Evolutionary conservation across 2,113 vertebrate genomes (phyloP).

Genomic region (Chaetops frenatus): DNA sequence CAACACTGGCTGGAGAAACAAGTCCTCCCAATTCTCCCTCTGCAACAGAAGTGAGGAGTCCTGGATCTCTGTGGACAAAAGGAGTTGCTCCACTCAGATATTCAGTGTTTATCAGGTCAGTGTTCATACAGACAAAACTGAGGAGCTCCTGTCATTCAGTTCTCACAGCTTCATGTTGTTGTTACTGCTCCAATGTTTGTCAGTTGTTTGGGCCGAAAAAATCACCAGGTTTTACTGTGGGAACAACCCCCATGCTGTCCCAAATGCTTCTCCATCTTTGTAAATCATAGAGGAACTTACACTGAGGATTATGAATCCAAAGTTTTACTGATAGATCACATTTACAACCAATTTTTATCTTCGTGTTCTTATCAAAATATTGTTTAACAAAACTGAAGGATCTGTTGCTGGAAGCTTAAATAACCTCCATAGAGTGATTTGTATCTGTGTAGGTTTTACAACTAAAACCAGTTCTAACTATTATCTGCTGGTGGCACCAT

Average conservation of each 20-base stretch:
- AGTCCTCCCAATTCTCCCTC: neutral
- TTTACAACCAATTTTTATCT: neutral
- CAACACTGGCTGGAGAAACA: neutral
- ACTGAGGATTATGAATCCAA: neutral
- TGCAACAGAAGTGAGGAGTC: neutral
- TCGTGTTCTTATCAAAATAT: neutral
- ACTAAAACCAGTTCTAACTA: slow-evolving; percentile 8
- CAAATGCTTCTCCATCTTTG: neutral
- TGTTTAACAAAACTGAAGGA: neutral
- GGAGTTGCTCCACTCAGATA: neutral
- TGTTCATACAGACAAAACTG: neutral
- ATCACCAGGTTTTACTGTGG: neutral
- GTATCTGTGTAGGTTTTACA: neutral
- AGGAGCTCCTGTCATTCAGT: neutral
- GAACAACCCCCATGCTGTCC: fast-evolving
- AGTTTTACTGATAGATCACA: neutral
- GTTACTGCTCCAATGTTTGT: neutral
- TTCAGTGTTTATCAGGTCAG: neutral
- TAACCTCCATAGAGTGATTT: neutral
- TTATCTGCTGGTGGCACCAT: slow-evolving; percentile 63
- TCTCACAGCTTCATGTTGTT: neutral
- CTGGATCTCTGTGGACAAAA: neutral
- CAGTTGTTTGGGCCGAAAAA: neutral
- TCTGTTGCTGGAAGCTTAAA: neutral
- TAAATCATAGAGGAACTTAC: neutral